These are phyloP conservation scores for Rhizomys pruinosus DNA, from an alignment of 2,113 vertebrate species.

Conservation along the genomic window DNA sequence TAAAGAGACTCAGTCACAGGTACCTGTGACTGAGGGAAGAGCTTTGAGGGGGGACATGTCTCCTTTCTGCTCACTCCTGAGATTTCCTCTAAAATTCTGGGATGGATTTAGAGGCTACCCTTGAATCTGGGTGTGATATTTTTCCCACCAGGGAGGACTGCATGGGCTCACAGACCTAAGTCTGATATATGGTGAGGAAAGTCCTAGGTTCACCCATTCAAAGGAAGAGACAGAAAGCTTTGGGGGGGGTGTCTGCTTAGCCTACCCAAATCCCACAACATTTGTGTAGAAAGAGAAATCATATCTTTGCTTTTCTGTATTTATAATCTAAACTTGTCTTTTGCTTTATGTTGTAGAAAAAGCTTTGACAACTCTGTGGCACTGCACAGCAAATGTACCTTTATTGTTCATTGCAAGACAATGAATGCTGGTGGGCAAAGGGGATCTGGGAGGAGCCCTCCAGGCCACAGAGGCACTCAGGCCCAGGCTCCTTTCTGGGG, in stretches of 20 bases:
- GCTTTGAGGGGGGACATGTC: rapidly evolving
- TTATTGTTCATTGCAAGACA: background rate
- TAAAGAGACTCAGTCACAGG: background rate
- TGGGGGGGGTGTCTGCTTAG: background rate
- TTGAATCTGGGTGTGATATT: background rate
- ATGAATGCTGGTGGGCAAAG: background rate
- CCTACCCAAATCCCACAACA: background rate
- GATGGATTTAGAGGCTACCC: background rate
- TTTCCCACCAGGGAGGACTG: background rate
- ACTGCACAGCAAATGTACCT: background rate
- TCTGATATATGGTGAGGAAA: background rate
- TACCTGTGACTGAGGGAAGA: rapidly evolving
- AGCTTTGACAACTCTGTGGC: background rate
- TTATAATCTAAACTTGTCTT: background rate
- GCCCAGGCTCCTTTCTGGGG: background rate
- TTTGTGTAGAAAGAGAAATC: background rate
- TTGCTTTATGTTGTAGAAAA: background rate
- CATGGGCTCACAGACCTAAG: background rate
- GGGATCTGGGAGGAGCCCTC: rapidly evolving
- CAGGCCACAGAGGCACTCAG: background rate
- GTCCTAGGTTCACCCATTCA: background rate
- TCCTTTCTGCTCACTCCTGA: background rate
- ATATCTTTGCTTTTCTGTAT: background rate
- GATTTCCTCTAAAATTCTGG: background rate
- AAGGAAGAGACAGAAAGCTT: background rate